phyloP scores from a whole-genome alignment of 2,113 vertebrate species.

The Dicerorhinus sumatrensis region DNA sequence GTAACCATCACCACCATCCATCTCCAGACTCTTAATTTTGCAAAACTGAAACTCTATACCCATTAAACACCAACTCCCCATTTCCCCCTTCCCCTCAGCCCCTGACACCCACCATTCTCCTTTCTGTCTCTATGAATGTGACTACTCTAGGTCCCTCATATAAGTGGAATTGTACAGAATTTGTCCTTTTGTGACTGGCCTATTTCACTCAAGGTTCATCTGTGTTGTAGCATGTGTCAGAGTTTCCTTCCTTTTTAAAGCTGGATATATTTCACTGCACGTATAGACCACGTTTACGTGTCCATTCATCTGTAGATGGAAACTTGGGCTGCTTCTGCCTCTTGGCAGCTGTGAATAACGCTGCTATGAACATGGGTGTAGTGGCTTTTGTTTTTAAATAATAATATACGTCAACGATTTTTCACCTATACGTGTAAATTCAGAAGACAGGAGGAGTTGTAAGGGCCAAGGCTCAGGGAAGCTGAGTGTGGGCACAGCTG shows the following conservation, averaged over 20 bases:
- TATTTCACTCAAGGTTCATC: not conserved
- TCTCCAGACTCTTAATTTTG: not conserved
- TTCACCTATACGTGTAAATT: not conserved
- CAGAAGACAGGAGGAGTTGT: not conserved
- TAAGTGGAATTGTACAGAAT: not conserved
- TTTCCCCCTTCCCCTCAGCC: accelerated
- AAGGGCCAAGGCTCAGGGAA: not conserved
- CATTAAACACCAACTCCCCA: not conserved
- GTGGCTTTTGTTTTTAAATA: not conserved
- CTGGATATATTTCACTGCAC: too few species aligned
- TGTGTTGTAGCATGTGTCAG: not conserved
- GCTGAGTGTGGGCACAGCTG: not conserved
- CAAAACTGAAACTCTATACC: not conserved
- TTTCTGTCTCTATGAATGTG: not conserved
- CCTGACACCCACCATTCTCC: not conserved
- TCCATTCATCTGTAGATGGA: not conserved
- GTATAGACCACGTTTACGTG: not conserved
- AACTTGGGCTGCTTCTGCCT: not conserved
- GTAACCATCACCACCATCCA: not conserved
- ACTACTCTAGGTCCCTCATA: not conserved
- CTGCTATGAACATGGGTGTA: not conserved
- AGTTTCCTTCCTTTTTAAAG: not conserved
- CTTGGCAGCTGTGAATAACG: not conserved
- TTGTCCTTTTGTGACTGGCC: not conserved
- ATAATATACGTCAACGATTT: not conserved